Conservation (phyloP, 2,113 vertebrate genomes). For the Gavia stellata region DNA sequence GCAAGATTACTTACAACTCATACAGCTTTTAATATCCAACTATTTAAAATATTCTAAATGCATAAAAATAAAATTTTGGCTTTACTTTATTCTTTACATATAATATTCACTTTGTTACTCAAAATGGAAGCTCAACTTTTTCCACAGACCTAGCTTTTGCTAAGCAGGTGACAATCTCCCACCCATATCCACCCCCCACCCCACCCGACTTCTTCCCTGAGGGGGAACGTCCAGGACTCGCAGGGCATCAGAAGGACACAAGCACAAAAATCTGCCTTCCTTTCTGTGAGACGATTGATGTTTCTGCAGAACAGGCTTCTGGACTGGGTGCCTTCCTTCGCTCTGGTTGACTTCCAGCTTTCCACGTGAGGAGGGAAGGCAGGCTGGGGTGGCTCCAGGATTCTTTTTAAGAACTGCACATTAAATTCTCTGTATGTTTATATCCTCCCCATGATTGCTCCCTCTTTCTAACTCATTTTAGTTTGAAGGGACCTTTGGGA, state of each 20-base stretch:
- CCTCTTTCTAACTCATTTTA: conserved; percentile 30
- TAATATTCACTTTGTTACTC: conserved; percentile 77
- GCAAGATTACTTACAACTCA: conserved; percentile 98
- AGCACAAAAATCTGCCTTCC: conserved; percentile 44
- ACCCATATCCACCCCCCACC: not conserved
- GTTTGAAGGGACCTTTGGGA: conserved; percentile 58
- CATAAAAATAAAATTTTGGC: conserved; percentile 99
- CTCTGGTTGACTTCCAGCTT: conserved; percentile 48
- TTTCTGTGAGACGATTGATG: conserved; percentile 20
- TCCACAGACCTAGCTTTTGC: conserved; percentile 62
- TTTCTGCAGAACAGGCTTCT: conserved; percentile 60
- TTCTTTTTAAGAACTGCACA: conserved; percentile 17
- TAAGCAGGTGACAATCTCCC: conserved; percentile 32
- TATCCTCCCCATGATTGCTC: not conserved
- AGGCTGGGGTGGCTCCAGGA: not conserved
- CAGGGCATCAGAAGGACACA: conserved; percentile 17
- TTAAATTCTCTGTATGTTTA: not conserved
- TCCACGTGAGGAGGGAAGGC: conserved; percentile 26
- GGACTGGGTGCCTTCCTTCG: conserved; percentile 19
- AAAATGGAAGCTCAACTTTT: conserved; percentile 83
- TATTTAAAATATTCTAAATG: conserved; percentile 99
- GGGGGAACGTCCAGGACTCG: conserved; percentile 4
- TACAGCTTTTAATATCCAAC: conserved; percentile 89
- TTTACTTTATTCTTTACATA: conserved; percentile 82
- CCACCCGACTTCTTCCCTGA: not conserved